These are phyloP conservation scores for Axea sp. DNA, from an alignment of 2,888 invertebrate species.

Conservation along the genomic window DNA sequence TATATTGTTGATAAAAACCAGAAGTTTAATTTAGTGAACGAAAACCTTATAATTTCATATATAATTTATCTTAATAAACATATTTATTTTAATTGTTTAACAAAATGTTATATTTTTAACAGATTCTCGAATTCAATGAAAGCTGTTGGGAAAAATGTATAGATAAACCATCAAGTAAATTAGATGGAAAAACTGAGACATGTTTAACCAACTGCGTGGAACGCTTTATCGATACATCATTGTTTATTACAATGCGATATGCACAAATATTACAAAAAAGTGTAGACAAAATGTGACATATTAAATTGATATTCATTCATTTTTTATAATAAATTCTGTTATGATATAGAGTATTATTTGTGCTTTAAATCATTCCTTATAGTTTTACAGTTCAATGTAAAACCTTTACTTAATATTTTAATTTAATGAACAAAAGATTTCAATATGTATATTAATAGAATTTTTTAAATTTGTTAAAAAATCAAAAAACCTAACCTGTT, in stretches of 20 bases:
- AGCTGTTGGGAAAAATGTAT: constrained; percentile 98
- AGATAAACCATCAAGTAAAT: constrained; percentile 91
- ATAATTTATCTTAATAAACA: background rate
- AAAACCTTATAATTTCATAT: background rate
- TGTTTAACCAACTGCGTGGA: constrained; percentile 96
- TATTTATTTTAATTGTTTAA: background rate
- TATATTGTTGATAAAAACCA: no score
- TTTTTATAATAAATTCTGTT: constrained; percentile 30
- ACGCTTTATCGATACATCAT: constrained; percentile 94
- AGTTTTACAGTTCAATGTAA: no score
- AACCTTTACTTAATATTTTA: no score
- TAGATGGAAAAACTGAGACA: constrained; percentile 93
- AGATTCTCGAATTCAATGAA: constrained; percentile 96
- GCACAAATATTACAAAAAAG: constrained; percentile 91
- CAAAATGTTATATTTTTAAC: constrained; percentile 70
- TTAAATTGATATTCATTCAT: constrained; percentile 2
- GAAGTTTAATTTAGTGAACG: background rate
- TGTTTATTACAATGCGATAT: constrained; percentile 93
- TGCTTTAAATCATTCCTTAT: no score
- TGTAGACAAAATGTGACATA: constrained; percentile 75
- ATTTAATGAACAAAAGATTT: no score
- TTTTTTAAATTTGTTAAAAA: no score
- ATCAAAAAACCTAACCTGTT: no score
- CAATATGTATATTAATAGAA: no score
- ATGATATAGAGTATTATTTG: no score